Evolutionary conservation across 2,113 vertebrate genomes (phyloP), one percentile per base, ranked within the genome.

Genomic region (Morone saxatilis): DNA sequence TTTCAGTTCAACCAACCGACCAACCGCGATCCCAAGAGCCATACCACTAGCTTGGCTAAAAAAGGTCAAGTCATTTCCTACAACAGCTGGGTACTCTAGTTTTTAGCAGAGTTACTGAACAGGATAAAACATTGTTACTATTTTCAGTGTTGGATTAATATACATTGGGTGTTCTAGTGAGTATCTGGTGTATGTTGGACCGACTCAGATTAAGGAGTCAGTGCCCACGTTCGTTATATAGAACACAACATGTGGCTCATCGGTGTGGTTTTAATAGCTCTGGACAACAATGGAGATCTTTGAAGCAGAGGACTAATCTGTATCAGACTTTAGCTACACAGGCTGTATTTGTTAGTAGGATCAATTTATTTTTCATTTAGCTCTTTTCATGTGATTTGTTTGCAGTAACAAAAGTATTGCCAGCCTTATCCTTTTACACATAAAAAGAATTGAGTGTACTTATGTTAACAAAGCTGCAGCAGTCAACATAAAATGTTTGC

Each of bases 241-340:
- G 17, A 53, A 50, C 0, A 0, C 54, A 62, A 31, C 45, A 17
- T 60, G 51, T 41, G 63, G 22, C 36, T 62, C 19, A 53, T 4
- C 65, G 48, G 71, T 73, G 51, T 25, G 22, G 36, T 31, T 68
- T 59, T 69, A 59, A 60, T 53, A 50, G 11, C 36, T 76, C 13
- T 38, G 50, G 31, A 59, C 36, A 59, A 22, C 43, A 51, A 43
- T 61, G 25, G 50, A 71, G 65, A 71, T 57, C 53, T 22, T 4
- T 14, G 50, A 20, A 31, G 36, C 40, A 48, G 40, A 78, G 54
- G 62, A 81, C 12, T 69, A 83, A 62, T 47, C 67, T 22, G n/a
- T 8, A 67, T 45, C 43, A 73, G 70, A 19, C 50, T 72, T 20
- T 69, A 43, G 45, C 45, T 31, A 8, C 56, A 38, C 57, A 22